Evolutionary conservation across 2,797 vertebrate genomes (phyloP).

Genomic region (Microhierax caerulescens): DNA sequence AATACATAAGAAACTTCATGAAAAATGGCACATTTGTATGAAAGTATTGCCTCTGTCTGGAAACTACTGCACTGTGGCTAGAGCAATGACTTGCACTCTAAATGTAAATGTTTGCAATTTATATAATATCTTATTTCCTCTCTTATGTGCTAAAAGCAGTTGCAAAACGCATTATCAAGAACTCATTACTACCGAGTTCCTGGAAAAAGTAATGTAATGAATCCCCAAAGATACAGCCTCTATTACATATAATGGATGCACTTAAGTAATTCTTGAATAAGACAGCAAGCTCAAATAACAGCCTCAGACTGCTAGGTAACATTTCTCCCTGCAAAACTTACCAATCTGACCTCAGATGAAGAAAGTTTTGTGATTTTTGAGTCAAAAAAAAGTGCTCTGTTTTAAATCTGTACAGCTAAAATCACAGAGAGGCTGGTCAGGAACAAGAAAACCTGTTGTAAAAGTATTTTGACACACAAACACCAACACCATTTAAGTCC

Average conservation of each 20-base stretch:
- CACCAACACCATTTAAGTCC: neutral
- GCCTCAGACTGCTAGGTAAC: neutral
- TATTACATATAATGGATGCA: slow-evolving; percentile 51
- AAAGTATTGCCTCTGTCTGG: neutral
- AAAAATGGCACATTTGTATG: neutral
- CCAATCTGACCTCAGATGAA: neutral
- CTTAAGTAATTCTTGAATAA: slow-evolving; percentile 33
- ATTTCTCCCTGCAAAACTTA: neutral
- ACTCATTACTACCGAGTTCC: slow-evolving; percentile 22
- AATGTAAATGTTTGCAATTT: slow-evolving; percentile 20
- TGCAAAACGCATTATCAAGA: slow-evolving; percentile 59
- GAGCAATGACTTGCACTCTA: neutral
- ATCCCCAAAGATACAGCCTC: slow-evolving; percentile 9
- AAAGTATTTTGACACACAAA: slow-evolving; percentile 4
- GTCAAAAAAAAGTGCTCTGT: neutral
- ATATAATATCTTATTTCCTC: slow-evolving; percentile 10
- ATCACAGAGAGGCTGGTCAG: neutral
- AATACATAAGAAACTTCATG: neutral
- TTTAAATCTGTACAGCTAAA: neutral
- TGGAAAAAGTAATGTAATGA: slow-evolving; percentile 29
- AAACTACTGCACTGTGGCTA: neutral
- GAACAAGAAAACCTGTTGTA: neutral
- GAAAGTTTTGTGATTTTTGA: neutral
- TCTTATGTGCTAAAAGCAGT: slow-evolving; percentile 13
- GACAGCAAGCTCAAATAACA: slow-evolving; percentile 24